Evolutionary conservation across 37 sponge, comb jelly and placozoan species (phyloP), one percentile per base, ranked within the genome.

Genomic region (Spongilla lacustris): DNA sequence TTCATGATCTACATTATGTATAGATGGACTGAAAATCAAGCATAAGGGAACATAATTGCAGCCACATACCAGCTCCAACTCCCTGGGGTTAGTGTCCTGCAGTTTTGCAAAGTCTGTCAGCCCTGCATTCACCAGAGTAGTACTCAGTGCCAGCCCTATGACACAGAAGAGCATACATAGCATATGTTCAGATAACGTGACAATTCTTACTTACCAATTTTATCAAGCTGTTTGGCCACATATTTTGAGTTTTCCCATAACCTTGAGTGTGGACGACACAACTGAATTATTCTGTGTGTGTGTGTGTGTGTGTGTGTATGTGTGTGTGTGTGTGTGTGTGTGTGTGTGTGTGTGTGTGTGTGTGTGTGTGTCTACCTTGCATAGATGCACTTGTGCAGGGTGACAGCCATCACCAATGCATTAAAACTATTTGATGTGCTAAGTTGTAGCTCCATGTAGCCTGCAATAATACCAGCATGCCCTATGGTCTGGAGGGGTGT

Each of bases 121-220:
- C 2, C 99, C 98, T 75, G 99, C 98, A 92, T 99, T 97, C n/a
- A 97, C 99, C 81, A 99, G 89, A 28, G 92, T 85, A 31, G 91
- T 95, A 34, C 96, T 89, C 36, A 95, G 50, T 0, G 92, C 86
- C 66, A 91, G 75, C 69, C 92, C 93, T 93, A 25, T 1, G 12
- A 34, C 36, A 34, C 26, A 37, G 30, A 66, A 10, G 27, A 81
- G 24, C 66, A 58, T 50, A 22, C 46, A 32, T 24, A 77, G 14
- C 24, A 69, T 46, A 27, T 69, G 21, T 2, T 22, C 26, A 36
- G 37, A 78, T 36, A 84, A 8, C 1, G 21, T 13, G 21, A 84
- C 35, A 67, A 34, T 14, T 31, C 58, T 38, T n/a, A 33, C 73
- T 34, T 49, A 89, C 93, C 99, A 74, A 99, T 92, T 69, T 94